Conservation (phyloP, 1,140 invertebrate species). For the Lamellibrachia luymesi region DNA sequence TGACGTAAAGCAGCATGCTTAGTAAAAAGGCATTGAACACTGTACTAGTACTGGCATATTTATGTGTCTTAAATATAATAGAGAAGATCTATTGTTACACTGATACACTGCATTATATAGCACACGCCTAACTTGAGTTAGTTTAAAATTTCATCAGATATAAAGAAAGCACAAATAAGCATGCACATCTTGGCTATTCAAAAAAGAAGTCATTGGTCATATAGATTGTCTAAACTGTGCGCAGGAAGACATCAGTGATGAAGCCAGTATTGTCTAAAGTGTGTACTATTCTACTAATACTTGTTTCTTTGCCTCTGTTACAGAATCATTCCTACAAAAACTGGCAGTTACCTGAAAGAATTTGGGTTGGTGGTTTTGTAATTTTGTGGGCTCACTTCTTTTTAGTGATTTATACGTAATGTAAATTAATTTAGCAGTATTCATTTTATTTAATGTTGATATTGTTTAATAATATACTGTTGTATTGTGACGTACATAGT, state of each 20-base stretch:
- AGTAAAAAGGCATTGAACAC: too few species aligned
- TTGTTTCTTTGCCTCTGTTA: constrained; percentile 5
- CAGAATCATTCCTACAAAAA: constrained; percentile 32
- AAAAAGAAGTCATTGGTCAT: not conserved
- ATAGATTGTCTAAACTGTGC: too few species aligned
- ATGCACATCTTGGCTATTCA: not conserved
- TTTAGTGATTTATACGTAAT: not conserved
- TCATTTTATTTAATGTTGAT: too few species aligned
- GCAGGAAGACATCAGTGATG: too few species aligned
- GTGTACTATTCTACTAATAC: not conserved
- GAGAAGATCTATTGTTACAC: not conserved
- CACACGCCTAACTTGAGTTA: not conserved
- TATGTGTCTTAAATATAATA: too few species aligned
- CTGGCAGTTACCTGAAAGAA: constrained; percentile 38
- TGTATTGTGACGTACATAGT: too few species aligned
- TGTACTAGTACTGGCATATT: too few species aligned
- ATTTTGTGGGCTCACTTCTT: not conserved
- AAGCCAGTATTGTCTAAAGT: too few species aligned
- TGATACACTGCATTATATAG: not conserved
- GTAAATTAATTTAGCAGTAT: too few species aligned
- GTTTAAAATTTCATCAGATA: not conserved
- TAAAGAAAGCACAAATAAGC: not conserved
- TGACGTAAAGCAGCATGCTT: too few species aligned
- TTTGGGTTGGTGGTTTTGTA: constrained; percentile 38
- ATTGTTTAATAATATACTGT: too few species aligned